A percentile compares a stretch with the other conserved stretches of the same genome.
Evolutionary conservation across 2,797 vertebrate genomes (phyloP).

Genomic region (Dendrocincla tyrannina): DNA sequence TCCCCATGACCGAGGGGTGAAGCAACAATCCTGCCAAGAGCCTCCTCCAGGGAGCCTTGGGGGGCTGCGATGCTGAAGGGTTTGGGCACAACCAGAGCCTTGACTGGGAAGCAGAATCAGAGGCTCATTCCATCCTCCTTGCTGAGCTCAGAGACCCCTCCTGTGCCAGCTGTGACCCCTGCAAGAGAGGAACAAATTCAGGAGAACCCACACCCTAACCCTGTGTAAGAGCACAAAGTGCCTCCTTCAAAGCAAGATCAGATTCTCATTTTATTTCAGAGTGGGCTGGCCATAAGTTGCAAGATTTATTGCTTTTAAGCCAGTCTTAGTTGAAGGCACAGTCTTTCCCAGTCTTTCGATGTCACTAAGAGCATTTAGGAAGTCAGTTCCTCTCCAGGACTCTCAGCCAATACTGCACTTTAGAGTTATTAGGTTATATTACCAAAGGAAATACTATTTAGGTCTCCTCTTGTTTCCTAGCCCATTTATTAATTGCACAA

Average conservation of each 20-base stretch:
- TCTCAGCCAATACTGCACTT: neutral
- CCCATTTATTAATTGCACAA: neutral
- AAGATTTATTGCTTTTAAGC: neutral
- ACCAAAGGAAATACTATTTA: neutral
- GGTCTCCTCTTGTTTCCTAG: neutral
- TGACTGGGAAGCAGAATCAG: neutral
- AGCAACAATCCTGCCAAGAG: neutral
- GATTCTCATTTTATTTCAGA: neutral
- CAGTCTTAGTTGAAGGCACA: neutral
- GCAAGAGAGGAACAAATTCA: neutral
- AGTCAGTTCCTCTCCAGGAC: neutral
- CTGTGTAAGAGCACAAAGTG: neutral
- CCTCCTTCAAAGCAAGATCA: neutral
- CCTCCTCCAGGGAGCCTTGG: neutral
- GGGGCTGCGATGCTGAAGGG: neutral
- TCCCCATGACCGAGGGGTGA: neutral
- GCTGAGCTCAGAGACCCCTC: neutral
- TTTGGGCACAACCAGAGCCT: neutral
- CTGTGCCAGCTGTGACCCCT: neutral
- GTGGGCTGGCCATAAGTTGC: neutral
- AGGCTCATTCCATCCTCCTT: neutral
- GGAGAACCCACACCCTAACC: neutral
- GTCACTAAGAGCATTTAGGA: neutral
- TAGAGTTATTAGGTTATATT: constrained; percentile 6
- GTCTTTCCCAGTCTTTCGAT: neutral